Evolutionary conservation across 37 sponge, comb jelly and placozoan species (phyloP).

Genomic region (Dysidea cf. avara): DNA sequence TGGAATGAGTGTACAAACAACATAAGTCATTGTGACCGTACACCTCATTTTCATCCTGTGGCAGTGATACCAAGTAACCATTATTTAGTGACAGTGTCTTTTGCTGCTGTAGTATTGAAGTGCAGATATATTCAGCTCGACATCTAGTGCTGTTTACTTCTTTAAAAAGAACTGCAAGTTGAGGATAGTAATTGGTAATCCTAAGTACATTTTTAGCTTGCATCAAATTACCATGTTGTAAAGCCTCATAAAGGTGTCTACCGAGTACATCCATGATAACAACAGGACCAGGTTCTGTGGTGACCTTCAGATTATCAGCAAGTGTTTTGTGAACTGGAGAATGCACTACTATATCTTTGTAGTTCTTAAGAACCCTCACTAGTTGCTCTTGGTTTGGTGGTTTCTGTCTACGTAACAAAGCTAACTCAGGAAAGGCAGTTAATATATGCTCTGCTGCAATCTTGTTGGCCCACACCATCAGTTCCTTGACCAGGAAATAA

Average conservation of each 20-base stretch:
- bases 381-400: conserved; percentile 22
- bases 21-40: conserved; percentile 40
- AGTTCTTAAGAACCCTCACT: neutral
- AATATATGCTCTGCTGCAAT: conserved; percentile 28
- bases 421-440: neutral
- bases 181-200: conserved; percentile 37
- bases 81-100: too few species aligned
- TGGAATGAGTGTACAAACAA: conserved; percentile 57
- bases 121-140: conserved; percentile 43
- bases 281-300: neutral
- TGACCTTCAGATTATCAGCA: neutral
- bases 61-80: too few species aligned
- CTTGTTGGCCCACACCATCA: conserved; percentile 76
- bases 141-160: neutral
- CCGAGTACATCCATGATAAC: conserved; percentile 1
- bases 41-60: neutral
- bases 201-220: conserved; percentile 12
- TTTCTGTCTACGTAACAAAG: conserved; percentile 41
- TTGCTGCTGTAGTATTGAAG: neutral
- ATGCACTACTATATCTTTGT: neutral
- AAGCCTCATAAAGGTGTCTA: neutral
- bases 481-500: conserved; percentile 49
- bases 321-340: conserved; percentile 9
- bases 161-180: conserved; percentile 27
- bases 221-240: neutral